A percentile compares a stretch with the other conserved stretches of the same genome.
phyloP scores from a whole-genome alignment of 2,888 invertebrate species.

The Pasiphila rectangulata region DNA sequence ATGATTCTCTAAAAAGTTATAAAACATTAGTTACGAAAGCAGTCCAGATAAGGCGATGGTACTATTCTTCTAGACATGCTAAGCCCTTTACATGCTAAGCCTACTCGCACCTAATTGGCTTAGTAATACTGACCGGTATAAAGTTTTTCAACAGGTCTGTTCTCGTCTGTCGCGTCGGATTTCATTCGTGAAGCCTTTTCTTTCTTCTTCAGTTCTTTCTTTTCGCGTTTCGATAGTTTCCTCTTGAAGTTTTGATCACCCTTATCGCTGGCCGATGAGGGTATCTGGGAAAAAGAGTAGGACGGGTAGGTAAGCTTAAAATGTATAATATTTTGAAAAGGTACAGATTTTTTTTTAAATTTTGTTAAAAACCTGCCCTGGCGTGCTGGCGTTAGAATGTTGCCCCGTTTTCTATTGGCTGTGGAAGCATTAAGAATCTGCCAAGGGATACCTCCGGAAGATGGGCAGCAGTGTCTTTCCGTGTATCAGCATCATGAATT shows the following conservation, averaged over 20 bases:
- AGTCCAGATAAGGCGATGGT: background rate
- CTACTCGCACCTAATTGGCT: background rate
- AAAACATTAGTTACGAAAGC: background rate
- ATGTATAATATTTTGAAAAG: no score
- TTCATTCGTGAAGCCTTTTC: constrained; percentile 91
- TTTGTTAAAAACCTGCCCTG: no score
- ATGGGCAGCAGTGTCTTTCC: no score
- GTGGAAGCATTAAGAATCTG: no score
- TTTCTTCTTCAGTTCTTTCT: constrained; percentile 98
- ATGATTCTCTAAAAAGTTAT: no score
- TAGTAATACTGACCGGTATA: constrained; percentile 85
- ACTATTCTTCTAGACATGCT: background rate
- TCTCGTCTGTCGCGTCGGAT: constrained; percentile 85
- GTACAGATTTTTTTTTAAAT: no score
- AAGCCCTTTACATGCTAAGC: background rate
- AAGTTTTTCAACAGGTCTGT: constrained; percentile 92
- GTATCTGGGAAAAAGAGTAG: constrained; percentile 34
- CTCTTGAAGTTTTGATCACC: constrained; percentile 92
- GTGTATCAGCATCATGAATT: no score
- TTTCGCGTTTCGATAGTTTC: constrained; percentile 97
- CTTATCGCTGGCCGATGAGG: constrained; percentile 84
- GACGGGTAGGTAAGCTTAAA: no score
- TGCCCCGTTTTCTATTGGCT: no score
- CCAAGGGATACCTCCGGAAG: no score
- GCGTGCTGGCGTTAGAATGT: no score